Evolutionary conservation across 2,113 vertebrate genomes (phyloP), one percentile per base, ranked within the genome.

Genomic region (Numenius arquata): DNA sequence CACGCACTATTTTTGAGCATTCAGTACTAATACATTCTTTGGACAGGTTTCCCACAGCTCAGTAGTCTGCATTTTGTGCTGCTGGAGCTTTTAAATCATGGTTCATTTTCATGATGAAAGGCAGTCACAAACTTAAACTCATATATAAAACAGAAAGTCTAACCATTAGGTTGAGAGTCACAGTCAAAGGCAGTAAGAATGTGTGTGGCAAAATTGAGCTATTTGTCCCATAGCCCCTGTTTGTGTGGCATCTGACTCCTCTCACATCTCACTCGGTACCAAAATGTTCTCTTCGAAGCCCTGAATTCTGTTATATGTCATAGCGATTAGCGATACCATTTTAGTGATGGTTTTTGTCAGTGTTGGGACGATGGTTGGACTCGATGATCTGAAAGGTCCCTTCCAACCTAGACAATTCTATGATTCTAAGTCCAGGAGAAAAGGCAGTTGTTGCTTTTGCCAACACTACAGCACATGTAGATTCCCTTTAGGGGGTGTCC

Each of bases 91-190:
- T 94, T 73, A 90, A 91, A 85, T 90, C 93, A 70, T 30, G 74
- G 41, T 48, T 82, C 74, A 68, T 89, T 94, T 87, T 65, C 36
- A 48, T 72, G 81, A 94, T 68, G 89, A 96, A 96, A 94, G 74
- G 36, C 74, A 94, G 91, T 61, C 58, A 89, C 83, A 90, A 90
- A 76, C 45, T 83, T 48, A 20, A 93, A 50, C 67, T 75, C 34
- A 40, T 67, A 38, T 9, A 87, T n/a, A 78, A 89, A 89, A 16
- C 58, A 63, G 86, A 84, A 75, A 77, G 56, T 32, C 76, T 71
- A 72, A 38, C 20, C 19, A 48, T 38, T 63, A 89, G 47, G 63
- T 63, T 92, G 56, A 79, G 80, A 89, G 81, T 56, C 40, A 15
- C 55, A 71, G n/a, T 38, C 65, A 85, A 59, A 88, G 50, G 66